Evolutionary conservation across 1,140 invertebrate genomes (phyloP).

Genomic region (Gryllus bimaculatus): DNA sequence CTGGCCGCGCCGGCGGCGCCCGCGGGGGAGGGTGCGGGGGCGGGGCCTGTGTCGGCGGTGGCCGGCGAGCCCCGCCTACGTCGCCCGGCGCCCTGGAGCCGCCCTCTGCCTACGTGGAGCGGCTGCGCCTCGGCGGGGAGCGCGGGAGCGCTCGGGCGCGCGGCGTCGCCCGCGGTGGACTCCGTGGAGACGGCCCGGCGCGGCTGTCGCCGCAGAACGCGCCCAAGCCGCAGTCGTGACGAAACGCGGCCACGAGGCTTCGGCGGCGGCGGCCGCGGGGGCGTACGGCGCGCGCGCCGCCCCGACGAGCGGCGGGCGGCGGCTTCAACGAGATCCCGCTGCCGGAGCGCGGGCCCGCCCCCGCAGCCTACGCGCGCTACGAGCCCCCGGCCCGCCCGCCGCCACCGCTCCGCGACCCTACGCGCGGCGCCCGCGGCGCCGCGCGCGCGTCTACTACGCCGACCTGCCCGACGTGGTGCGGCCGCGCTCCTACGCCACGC

Average conservation of each 20-base stretch:
- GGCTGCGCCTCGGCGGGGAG: no score
- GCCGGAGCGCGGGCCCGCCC: neutral
- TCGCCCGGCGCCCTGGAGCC: no score
- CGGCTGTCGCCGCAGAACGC: neutral
- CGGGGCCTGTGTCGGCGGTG: no score
- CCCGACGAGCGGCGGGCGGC: neutral
- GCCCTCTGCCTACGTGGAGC: neutral
- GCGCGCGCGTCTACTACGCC: conserved; percentile 40
- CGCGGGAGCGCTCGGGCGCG: no score
- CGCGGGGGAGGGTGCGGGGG: no score
- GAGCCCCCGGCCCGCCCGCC: neutral
- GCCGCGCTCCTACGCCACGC: conserved; percentile 33
- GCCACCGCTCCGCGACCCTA: conserved; percentile 10
- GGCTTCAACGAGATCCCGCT: conserved; percentile 14
- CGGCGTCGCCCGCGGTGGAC: conserved; percentile 4
- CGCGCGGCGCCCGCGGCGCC: neutral
- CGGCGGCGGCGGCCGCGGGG: neutral
- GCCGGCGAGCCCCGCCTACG: neutral
- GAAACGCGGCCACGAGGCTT: neutral
- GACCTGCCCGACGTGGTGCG: conserved; percentile 38
- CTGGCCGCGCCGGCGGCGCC: no score
- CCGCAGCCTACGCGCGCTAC: neutral
- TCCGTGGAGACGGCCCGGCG: neutral
- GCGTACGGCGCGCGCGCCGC: neutral
- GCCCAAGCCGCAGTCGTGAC: conserved; percentile 15